Percentiles rank a stretch among this genome's conserved stretches.
Conservation (phyloP, 1,140 invertebrate genomes). For the Saccostrea cuccullata region DNA sequence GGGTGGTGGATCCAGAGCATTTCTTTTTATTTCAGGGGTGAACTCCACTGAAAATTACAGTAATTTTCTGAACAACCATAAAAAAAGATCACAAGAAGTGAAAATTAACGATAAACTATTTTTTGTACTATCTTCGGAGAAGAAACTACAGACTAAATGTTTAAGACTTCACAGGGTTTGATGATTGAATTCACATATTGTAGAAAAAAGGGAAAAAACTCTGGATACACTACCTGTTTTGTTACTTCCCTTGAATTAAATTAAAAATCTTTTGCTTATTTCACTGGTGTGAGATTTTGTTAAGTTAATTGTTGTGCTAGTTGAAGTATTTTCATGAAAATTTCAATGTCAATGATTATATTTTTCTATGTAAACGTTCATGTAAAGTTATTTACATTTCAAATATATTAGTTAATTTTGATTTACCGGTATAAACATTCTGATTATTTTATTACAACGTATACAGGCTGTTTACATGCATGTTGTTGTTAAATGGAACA, state of each 20-base stretch:
- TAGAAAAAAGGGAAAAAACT: not conserved
- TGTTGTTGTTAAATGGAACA: not conserved
- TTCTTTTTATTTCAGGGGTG: not conserved
- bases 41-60: no score
- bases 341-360: no score
- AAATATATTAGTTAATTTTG: not conserved
- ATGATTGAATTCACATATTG: not conserved
- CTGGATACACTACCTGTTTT: slow-evolving; percentile 17
- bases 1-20: not conserved
- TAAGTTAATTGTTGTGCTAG: not conserved
- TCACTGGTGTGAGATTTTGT: not conserved
- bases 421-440: no score
- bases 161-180: no score
- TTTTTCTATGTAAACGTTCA: no score
- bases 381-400: not conserved
- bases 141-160: no score
- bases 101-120: no score
- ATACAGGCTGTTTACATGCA: not conserved
- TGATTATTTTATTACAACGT: no score
- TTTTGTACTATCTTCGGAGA: no score
- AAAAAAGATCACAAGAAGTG: no score
- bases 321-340: not conserved
- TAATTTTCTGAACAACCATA: no score
- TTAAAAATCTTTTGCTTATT: not conserved
- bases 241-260: not conserved